These are phyloP conservation scores for Apamea monoglypha DNA, from an alignment of 2,888 invertebrate genomes.

Conservation along the genomic window DNA sequence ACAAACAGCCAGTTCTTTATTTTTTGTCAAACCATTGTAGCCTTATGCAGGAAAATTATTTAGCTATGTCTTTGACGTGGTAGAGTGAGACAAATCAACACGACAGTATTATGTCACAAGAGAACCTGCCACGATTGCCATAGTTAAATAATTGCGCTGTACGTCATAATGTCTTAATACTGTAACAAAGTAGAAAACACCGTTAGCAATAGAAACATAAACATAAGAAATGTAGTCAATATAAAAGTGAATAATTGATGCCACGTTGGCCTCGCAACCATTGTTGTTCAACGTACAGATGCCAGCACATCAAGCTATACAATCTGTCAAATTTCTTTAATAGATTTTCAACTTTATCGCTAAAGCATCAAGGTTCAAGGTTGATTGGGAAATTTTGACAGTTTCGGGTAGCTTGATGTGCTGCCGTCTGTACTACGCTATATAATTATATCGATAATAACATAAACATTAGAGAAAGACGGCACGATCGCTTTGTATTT, in stretches of 20 bases:
- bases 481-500: constrained; percentile 66
- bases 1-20: background rate
- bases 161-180: background rate
- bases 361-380: no score
- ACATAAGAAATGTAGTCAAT: background rate
- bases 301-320: no score
- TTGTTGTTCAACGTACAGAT: constrained; percentile 61
- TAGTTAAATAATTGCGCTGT: constrained; percentile 5
- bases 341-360: no score
- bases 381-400: no score
- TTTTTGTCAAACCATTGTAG: background rate
- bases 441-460: constrained; percentile 49
- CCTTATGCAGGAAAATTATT: constrained; percentile 11
- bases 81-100: background rate
- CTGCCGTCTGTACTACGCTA: constrained; percentile 8
- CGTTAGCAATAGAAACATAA: background rate
- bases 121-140: background rate
- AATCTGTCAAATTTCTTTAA: no score
- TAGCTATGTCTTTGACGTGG: background rate
- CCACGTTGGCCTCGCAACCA: constrained; percentile 57
- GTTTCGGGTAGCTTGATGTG: no score
- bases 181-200: constrained; percentile 7
- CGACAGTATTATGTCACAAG: background rate
- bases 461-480: constrained; percentile 45
- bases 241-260: constrained; percentile 35